Evolutionary conservation across 1,140 invertebrate genomes (phyloP), one percentile per base, ranked within the genome.

Genomic region (Drosophila tani): DNA sequence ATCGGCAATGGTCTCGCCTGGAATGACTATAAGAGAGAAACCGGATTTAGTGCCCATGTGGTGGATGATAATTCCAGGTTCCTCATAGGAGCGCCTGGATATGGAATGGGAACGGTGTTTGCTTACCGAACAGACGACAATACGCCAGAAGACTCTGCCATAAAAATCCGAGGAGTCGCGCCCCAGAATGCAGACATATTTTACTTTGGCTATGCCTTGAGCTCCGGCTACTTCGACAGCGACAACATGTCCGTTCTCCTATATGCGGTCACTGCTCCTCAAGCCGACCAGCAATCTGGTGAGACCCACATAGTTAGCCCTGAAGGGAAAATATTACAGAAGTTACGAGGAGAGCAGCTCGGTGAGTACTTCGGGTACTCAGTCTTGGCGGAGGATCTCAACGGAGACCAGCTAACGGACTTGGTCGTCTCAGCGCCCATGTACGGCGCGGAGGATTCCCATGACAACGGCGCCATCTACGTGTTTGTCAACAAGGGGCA

Each of bases 341-440:
- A 71, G 3, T 91, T 93, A 19, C 75, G 92, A 7, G 96, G 96
- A 1, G 91, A 94, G 19, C 95, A 97, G 90, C 91, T 95, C 24
- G 96, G 97, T 1, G 95, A 96, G 55, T 97, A 97, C 90, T 98
- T 97, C 90, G 97, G 97, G 6, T 94, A 95, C 0, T 93, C 94
- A n/a, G 78, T 98, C 1, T 92, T 95, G 46, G 94, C 95, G 2
- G 94, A 95, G 27, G 96, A 98, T 92, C 82, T 97, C 2, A 96
- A 97, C 83, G 94, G 93, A 7, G 96, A 98, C 91, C 94, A 94
- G 2, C 93, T 94, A 17, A 94, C 95, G 68, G 96, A 98, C 82
- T 88, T 98, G 11, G 91, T 98, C 17, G 94, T 98, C 35, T 97
- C 97, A n/a, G 96, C 97, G 1, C 97, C 97, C 0, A 94, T 95